phyloP scores from a whole-genome alignment of 2,797 vertebrate genomes.

The Tiaroga cobitis region DNA sequence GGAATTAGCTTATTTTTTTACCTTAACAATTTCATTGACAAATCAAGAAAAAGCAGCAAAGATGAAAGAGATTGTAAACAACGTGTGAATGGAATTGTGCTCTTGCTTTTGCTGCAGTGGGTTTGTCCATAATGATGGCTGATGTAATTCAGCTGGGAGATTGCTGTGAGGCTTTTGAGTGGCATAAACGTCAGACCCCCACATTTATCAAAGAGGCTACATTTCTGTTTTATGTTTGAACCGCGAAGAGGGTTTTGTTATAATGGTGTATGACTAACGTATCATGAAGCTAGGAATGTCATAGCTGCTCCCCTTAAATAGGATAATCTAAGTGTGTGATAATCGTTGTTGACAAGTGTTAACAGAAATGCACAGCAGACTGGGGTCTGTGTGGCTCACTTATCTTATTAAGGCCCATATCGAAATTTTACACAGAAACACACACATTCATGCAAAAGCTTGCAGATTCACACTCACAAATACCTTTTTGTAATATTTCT shows the following conservation, averaged over 20 bases:
- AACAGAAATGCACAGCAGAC: slow-evolving; percentile 53
- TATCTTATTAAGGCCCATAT: slow-evolving; percentile 60
- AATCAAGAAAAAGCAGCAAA: slow-evolving; percentile 41
- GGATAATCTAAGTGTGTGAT: slow-evolving; percentile 61
- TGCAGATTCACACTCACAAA: slow-evolving; percentile 29
- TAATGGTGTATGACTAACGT: slow-evolving; percentile 61
- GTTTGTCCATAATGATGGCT: slow-evolving; percentile 55
- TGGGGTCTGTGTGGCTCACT: slow-evolving; percentile 54
- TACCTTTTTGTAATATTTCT: slow-evolving; percentile 50
- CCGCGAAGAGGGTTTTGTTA: slow-evolving; percentile 52
- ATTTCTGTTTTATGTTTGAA: slow-evolving; percentile 56
- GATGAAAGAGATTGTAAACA: slow-evolving; percentile 43
- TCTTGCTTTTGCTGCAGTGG: slow-evolving; percentile 27
- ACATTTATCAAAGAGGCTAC: slow-evolving; percentile 55
- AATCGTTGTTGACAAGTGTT: slow-evolving; percentile 63
- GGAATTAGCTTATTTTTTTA: not conserved
- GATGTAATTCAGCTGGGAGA: slow-evolving; percentile 57
- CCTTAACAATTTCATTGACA: slow-evolving; percentile 14
- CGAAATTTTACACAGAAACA: slow-evolving; percentile 41
- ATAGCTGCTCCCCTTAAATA: slow-evolving; percentile 57
- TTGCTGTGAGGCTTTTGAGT: slow-evolving; percentile 49
- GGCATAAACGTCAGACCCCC: slow-evolving; percentile 49
- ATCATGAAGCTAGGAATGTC: slow-evolving; percentile 58
- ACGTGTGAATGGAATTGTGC: slow-evolving; percentile 31
- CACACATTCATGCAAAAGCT: slow-evolving; percentile 19